Conservation (phyloP, 2,888 invertebrate genomes). For the Drosophila testacea region DNA sequence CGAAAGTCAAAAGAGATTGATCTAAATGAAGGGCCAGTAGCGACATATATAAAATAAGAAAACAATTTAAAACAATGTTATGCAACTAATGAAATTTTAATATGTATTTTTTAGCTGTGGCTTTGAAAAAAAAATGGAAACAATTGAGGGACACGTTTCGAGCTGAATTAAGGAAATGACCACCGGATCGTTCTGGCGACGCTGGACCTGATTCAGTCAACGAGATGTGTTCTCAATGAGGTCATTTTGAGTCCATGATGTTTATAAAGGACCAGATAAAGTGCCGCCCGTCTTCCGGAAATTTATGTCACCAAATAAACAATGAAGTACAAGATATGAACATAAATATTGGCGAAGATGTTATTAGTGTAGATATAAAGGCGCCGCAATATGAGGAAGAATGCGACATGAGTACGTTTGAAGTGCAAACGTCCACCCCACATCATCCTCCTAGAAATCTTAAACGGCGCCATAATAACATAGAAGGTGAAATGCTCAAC, state of each 20-base stretch:
- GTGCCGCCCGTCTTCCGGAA: slow-evolving; percentile 5
- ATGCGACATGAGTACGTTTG: not conserved
- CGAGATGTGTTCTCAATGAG: slow-evolving; percentile 4
- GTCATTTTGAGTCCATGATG: not conserved
- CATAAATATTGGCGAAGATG: not conserved
- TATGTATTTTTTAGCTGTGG: too few relatives aligned
- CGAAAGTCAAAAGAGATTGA: slow-evolving; percentile 28
- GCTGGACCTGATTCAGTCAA: slow-evolving; percentile 2
- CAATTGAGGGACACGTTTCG: slow-evolving; percentile 36
- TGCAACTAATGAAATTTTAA: too few relatives aligned
- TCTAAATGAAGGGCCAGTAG: not conserved
- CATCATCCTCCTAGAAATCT: not conserved
- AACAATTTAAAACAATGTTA: not conserved
- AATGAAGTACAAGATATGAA: not conserved
- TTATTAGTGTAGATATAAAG: not conserved
- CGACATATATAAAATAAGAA: slow-evolving; percentile 6
- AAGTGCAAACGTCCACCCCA: not conserved
- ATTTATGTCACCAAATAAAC: not conserved
- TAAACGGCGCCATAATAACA: slow-evolving; percentile 4
- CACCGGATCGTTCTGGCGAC: slow-evolving; percentile 35
- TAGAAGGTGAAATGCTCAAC: slow-evolving; percentile 6
- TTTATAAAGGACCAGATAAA: slow-evolving; percentile 9
- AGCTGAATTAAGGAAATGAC: slow-evolving; percentile 33
- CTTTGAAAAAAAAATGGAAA: slow-evolving; percentile 36
- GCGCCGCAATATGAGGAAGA: not conserved